phyloP scores from a whole-genome alignment of 2,888 invertebrate genomes.

The Eueremaeus valkanovi region DNA sequence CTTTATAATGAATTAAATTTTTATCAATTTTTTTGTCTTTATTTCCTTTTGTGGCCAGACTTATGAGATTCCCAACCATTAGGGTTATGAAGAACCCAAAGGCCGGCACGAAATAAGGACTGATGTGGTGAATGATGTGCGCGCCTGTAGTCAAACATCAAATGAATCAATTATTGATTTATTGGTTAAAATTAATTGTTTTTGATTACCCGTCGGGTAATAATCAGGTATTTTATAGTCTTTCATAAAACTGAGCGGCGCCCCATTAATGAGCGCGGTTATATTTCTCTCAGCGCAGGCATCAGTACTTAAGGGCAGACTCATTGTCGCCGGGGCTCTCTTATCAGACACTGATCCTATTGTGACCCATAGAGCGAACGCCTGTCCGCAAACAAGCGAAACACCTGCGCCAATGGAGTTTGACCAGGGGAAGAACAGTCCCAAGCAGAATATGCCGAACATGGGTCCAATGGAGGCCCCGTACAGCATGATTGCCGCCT shows the following conservation, averaged over 20 bases:
- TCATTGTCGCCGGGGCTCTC: slow-evolving; percentile 17
- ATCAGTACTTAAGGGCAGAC: slow-evolving; percentile 26
- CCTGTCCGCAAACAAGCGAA: slow-evolving; percentile 36
- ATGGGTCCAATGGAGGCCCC: slow-evolving; percentile 40
- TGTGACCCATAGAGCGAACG: slow-evolving; percentile 35
- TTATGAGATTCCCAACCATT: slow-evolving; percentile 24
- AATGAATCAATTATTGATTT: neutral
- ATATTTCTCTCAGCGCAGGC: slow-evolving; percentile 36
- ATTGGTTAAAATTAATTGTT: neutral
- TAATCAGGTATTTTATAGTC: slow-evolving; percentile 33
- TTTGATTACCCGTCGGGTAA: slow-evolving; percentile 26
- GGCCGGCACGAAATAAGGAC: slow-evolving; percentile 26
- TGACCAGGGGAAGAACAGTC: slow-evolving; percentile 40
- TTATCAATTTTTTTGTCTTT: slow-evolving; percentile 36
- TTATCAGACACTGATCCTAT: slow-evolving; percentile 33
- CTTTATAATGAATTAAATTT: neutral
- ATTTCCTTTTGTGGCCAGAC: slow-evolving; percentile 9
- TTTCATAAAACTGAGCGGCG: neutral
- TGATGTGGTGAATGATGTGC: slow-evolving; percentile 26
- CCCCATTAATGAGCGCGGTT: neutral
- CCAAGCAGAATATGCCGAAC: slow-evolving; percentile 42
- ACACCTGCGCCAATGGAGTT: slow-evolving; percentile 36
- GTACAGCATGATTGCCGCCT: slow-evolving; percentile 41
- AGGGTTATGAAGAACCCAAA: slow-evolving; percentile 30
- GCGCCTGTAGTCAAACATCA: too few species aligned